A percentile compares a stretch with the other conserved stretches of the same genome.
These are phyloP conservation scores for Aphelinus atriplicis DNA, from an alignment of 1,140 invertebrate genomes.

Conservation along the genomic window DNA sequence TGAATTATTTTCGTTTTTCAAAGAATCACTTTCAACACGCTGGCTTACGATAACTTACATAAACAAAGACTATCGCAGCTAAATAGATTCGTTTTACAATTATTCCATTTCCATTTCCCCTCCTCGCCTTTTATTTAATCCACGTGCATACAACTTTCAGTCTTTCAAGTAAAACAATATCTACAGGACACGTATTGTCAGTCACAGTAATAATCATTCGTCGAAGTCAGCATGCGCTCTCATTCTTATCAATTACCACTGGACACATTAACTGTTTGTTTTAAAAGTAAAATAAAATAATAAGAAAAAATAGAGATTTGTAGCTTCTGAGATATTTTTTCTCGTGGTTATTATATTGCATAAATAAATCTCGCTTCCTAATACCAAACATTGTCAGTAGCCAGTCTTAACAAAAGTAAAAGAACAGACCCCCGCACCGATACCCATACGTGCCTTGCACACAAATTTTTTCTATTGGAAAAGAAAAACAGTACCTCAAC, in stretches of 20 bases:
- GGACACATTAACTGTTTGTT: slow-evolving; percentile 32
- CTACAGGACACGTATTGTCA: slow-evolving; percentile 59
- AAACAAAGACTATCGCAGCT: slow-evolving; percentile 40
- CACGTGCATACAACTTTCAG: slow-evolving; percentile 52
- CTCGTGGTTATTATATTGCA: slow-evolving; percentile 18
- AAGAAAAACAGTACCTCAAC: slow-evolving; percentile 12
- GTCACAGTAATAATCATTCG: slow-evolving; percentile 51
- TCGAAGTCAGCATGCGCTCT: slow-evolving; percentile 32
- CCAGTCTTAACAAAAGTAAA: slow-evolving; percentile 34
- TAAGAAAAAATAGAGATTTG: slow-evolving; percentile 19
- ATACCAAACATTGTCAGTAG: slow-evolving; percentile 37
- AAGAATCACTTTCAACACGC: slow-evolving; percentile 1
- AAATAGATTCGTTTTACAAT: slow-evolving; percentile 36
- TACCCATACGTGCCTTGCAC: slow-evolving; percentile 29
- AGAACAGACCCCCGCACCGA: slow-evolving; percentile 38
- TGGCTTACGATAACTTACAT: slow-evolving; percentile 38
- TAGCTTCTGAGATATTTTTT: slow-evolving; percentile 8
- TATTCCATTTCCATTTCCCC: not conserved
- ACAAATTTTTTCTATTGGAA: slow-evolving; percentile 30
- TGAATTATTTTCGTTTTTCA: slow-evolving; percentile 16
- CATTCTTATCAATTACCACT: slow-evolving; percentile 34
- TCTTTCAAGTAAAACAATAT: slow-evolving; percentile 60
- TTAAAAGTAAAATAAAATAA: slow-evolving; percentile 30
- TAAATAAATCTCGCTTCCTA: slow-evolving; percentile 34
- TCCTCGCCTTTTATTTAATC: slow-evolving; percentile 24